Base-by-base conservation (phyloP, 2,797 vertebrate species). In the Leptatherina wallacei region DNA sequence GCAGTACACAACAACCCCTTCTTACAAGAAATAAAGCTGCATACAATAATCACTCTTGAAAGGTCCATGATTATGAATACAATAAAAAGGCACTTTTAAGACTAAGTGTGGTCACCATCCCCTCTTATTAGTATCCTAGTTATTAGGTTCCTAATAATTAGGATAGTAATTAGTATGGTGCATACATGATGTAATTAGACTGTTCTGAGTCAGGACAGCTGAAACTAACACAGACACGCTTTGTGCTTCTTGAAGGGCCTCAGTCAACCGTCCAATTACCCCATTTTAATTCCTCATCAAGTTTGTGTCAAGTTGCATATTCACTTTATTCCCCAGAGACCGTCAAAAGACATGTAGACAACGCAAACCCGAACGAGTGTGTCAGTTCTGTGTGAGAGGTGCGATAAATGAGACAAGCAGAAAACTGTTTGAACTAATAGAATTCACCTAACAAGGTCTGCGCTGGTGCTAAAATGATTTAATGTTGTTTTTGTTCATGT, bases 101-200 rank as follows among this genome's bases (percentile, higher is more conserved):
- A 20, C n/a, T 11, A 36, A 42, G 44, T 36, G 4, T 33, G 44
- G 29, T 60, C 66, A 72, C 75, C 73, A 51, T 57, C 77, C 69
- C 55, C 67, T 81, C n/a, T 44, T 33, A 78, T 8, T 47, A 51
- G 57, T 44, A 14, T 44, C 42, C 16, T 18, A 44, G 6, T 18
- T 44, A 44, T 44, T 44, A 44, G 42, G 1, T 20, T 3, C 42
- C 42, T 20, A 6, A 44, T 90, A 90, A 92, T 90, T 88, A 86
- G 73, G 65, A 67, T 64, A 47, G 80, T 92, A 90, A 94, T 93
- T 92, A 93, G 85, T 69, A 68, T 80, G 59, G 75, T 74, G 64
- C 74, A 91, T 87, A 92, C 84, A 88, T 79, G 83, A 82, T 86
- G 87, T 87, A 92, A 93, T 93, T 91, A 90, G 80, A 65, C 78